A percentile compares a stretch with the other conserved stretches of the same genome.
phyloP scores from a whole-genome alignment of 2,113 vertebrate species.

The Zosterops borbonicus region DNA sequence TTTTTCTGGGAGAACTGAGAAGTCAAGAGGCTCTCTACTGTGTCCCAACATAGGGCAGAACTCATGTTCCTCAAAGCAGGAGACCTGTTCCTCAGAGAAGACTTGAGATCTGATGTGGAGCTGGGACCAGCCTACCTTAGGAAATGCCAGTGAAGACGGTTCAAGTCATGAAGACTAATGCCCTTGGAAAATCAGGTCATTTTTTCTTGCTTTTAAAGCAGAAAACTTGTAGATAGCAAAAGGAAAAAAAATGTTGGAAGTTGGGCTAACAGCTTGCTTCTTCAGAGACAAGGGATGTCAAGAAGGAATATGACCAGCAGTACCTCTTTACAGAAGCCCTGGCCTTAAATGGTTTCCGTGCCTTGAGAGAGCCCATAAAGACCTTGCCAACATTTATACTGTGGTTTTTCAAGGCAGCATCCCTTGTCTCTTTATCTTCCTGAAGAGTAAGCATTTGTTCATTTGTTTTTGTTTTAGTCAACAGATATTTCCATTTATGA shows the following conservation, averaged over 20 bases:
- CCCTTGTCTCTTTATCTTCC: not conserved
- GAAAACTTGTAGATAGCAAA: not conserved
- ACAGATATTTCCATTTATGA: not conserved
- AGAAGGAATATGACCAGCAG: not conserved
- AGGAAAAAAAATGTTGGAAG: not conserved
- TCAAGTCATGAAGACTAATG: not conserved
- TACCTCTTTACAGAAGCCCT: rapidly evolving
- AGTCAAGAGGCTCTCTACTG: not conserved
- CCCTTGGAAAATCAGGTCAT: not conserved
- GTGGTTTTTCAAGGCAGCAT: not conserved
- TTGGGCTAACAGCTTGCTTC: rapidly evolving
- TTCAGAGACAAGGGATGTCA: not conserved
- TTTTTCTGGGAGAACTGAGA: not conserved
- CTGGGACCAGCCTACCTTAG: too few relatives aligned
- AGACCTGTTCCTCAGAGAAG: not conserved
- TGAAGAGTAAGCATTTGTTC: not conserved
- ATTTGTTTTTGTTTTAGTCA: not conserved
- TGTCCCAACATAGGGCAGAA: not conserved
- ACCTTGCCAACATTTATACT: not conserved
- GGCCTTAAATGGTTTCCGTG: not conserved
- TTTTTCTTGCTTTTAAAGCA: not conserved
- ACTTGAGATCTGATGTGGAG: not conserved
- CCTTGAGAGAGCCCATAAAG: not conserved
- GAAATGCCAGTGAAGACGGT: not conserved
- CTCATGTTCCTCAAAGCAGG: not conserved